Conservation (phyloP, 30 jellyfish, hydroid and myxozoan species). For the Chrysaora quinquecirrha region DNA sequence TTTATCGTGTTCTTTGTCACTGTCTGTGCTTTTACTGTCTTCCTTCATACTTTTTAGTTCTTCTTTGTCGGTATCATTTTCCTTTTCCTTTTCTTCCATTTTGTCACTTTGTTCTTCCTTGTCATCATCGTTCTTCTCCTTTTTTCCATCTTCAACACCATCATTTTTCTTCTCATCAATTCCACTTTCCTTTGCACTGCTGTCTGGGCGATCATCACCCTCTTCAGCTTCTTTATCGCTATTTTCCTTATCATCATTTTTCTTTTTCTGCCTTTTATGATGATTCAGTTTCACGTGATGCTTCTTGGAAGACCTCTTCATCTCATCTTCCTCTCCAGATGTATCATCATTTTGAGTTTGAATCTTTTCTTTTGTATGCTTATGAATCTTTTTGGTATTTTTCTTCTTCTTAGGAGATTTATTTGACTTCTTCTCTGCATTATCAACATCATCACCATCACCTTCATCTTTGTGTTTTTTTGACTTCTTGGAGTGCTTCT, state of each 20-base stretch:
- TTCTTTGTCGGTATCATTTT: neutral
- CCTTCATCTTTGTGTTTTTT: neutral
- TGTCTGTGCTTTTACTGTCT: constrained; percentile 8
- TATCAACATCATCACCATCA: constrained; percentile 6
- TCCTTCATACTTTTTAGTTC: constrained; percentile 16
- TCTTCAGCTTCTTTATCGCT: neutral
- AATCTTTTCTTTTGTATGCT: neutral
- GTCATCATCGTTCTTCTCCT: constrained; percentile 6
- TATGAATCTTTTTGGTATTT: neutral
- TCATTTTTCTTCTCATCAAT: neutral
- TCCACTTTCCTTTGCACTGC: neutral
- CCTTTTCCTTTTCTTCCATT: constrained; percentile 3
- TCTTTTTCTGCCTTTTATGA: neutral
- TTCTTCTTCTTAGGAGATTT: neutral
- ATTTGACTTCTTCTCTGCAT: neutral
- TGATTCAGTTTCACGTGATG: neutral
- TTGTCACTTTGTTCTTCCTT: constrained; percentile 9
- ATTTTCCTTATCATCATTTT: neutral
- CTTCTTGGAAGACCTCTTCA: neutral
- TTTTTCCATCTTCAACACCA: constrained; percentile 25
- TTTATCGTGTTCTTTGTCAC: neutral
- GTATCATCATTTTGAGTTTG: neutral
- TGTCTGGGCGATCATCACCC: neutral
- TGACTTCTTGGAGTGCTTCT: neutral
- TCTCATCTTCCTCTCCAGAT: neutral